A percentile compares a stretch with the other conserved stretches of the same genome.
Evolutionary conservation across 2,113 vertebrate genomes (phyloP).

Genomic region (Pangasianodon hypophthalmus): DNA sequence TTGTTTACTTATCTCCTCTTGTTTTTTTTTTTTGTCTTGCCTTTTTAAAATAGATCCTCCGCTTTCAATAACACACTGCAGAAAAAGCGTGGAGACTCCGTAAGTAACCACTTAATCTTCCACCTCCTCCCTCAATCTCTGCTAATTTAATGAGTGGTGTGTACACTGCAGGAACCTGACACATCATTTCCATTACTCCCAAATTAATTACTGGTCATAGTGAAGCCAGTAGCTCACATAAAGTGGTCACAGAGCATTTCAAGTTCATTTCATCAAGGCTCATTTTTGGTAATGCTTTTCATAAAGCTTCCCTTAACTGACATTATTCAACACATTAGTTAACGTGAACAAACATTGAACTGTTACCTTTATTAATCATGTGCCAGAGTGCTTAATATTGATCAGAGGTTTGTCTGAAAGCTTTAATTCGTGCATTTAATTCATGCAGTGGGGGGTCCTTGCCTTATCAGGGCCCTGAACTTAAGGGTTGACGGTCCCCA

Average conservation of each 20-base stretch:
- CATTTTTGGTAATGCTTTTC: background rate
- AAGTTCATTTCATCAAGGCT: background rate
- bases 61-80: constrained; percentile 95
- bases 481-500: background rate
- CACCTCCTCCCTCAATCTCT: background rate
- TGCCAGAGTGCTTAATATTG: background rate
- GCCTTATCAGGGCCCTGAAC: background rate
- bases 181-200: constrained; percentile 14
- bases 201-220: constrained; percentile 21
- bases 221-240: background rate
- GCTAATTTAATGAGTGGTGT: background rate
- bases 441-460: too few species aligned
- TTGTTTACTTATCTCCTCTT: constrained; percentile 6
- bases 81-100: constrained; percentile 97
- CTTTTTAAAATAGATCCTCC: constrained; percentile 85
- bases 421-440: background rate
- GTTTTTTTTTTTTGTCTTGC: constrained; percentile 26
- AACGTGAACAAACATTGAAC: background rate
- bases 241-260: background rate
- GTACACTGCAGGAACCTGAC: constrained; percentile 25
- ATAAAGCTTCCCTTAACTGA: background rate
- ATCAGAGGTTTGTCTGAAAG: background rate
- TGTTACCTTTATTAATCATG: too few species aligned
- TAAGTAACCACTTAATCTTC: constrained; percentile 78
- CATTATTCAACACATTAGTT: background rate